Conservation (phyloP, 2,888 invertebrate genomes). For the Clunio marinus region DNA sequence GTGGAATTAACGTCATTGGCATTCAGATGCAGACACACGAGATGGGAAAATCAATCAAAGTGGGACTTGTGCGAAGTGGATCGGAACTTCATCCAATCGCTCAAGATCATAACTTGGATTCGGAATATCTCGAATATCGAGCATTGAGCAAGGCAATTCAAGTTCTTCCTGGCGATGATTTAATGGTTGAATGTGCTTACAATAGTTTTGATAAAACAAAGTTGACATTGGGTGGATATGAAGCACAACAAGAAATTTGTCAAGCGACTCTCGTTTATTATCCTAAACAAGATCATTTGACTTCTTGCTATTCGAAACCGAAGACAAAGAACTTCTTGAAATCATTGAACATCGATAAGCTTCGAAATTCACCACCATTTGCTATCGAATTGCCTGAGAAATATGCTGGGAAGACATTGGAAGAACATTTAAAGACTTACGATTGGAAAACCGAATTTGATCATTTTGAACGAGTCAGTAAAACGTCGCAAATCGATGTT, state of each 20-base stretch:
- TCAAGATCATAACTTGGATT: conserved; percentile 59
- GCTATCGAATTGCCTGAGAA: conserved; percentile 16
- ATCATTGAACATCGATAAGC: conserved; percentile 28
- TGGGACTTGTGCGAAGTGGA: conserved; percentile 53
- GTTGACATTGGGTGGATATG: conserved; percentile 53
- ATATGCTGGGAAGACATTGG: conserved; percentile 64
- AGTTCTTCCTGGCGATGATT: conserved; percentile 58
- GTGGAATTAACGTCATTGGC: conserved; percentile 58
- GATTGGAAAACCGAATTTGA: conserved; percentile 67
- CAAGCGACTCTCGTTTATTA: conserved; percentile 64
- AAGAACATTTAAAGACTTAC: conserved; percentile 62
- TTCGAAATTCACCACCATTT: conserved; percentile 23
- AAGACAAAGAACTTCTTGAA: conserved; percentile 46
- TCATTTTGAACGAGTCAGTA: conserved; percentile 61
- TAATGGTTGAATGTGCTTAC: conserved; percentile 60
- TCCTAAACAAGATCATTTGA: conserved; percentile 61
- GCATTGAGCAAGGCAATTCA: conserved; percentile 55
- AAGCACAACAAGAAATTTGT: conserved; percentile 66
- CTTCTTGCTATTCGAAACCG: conserved; percentile 65
- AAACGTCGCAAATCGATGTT: conserved; percentile 27
- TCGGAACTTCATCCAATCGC: conserved; percentile 57
- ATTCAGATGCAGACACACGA: conserved; percentile 59
- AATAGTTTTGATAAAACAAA: conserved; percentile 50
- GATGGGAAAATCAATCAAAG: conserved; percentile 56
- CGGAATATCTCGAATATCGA: conserved; percentile 60